phyloP scores from a whole-genome alignment of 2,797 vertebrate species.

The Discoglossus pictus region DNA sequence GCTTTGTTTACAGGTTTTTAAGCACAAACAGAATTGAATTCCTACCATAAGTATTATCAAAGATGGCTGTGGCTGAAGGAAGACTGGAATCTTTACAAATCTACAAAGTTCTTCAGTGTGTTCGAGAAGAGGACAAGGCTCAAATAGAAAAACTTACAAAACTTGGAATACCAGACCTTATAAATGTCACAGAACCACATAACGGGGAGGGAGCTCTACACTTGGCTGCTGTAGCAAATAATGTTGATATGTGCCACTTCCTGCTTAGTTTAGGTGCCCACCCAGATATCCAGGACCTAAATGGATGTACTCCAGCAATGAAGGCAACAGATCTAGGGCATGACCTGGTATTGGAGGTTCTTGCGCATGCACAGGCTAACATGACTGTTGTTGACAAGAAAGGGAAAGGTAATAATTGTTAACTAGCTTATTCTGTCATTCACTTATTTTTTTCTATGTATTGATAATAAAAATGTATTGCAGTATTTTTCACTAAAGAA shows the following conservation, averaged over 20 bases:
- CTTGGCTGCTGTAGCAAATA: constrained; percentile 76
- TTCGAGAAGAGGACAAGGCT: constrained; percentile 71
- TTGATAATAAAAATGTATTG: too few species aligned
- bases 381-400: constrained; percentile 79
- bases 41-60: constrained; percentile 34
- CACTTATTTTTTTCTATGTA: too few species aligned
- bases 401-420: constrained; percentile 78
- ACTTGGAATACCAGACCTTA: constrained; percentile 78
- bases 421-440: too few species aligned
- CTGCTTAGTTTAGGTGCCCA: constrained; percentile 77
- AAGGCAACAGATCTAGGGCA: constrained; percentile 84
- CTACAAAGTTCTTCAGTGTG: constrained; percentile 85
- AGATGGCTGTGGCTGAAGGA: constrained; percentile 62
- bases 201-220: constrained; percentile 81
- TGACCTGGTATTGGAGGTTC: constrained; percentile 70
- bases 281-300: constrained; percentile 78
- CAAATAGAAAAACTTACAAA: constrained; percentile 80
- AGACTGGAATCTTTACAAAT: constrained; percentile 82
- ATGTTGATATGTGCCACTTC: constrained; percentile 79
- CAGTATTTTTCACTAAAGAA: too few species aligned
- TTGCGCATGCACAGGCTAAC: constrained; percentile 76
- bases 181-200: constrained; percentile 83
- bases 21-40: too few species aligned
- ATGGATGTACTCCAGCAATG: constrained; percentile 82
- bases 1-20: too few species aligned